Evolutionary conservation across 2,797 vertebrate species (phyloP).

Genomic region (Mallotus villosus): DNA sequence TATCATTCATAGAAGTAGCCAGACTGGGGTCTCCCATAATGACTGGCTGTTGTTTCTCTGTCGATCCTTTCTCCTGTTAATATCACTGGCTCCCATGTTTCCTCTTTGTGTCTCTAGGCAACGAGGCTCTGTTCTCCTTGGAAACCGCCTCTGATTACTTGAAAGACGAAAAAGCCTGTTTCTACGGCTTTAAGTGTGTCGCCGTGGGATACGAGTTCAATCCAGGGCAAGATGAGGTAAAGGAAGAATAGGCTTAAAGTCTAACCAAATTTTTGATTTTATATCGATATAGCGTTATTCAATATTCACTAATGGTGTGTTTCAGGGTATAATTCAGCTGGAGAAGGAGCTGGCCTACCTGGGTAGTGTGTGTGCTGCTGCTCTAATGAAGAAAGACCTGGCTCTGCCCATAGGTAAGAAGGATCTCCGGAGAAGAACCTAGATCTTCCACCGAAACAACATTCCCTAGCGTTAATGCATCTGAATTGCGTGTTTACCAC

Average conservation of each 20-base stretch:
- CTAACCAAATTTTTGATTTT: too few relatives aligned
- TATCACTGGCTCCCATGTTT: slow-evolving; percentile 13
- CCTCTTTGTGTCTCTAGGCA: slow-evolving; percentile 77
- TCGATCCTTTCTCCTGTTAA: slow-evolving; percentile 11
- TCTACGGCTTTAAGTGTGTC: slow-evolving; percentile 97
- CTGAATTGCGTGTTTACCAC: slow-evolving; percentile 31
- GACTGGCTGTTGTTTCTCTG: neutral
- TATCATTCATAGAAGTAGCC: too few relatives aligned
- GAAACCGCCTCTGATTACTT: slow-evolving; percentile 99
- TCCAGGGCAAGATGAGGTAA: slow-evolving; percentile 93
- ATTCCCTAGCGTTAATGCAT: neutral
- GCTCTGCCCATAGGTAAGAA: slow-evolving; percentile 90
- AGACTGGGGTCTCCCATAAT: slow-evolving; percentile 3
- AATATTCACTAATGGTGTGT: slow-evolving; percentile 35
- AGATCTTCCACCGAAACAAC: too few relatives aligned
- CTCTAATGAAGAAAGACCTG: slow-evolving; percentile 98
- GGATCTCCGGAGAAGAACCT: neutral
- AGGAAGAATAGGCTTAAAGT: neutral
- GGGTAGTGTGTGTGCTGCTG: slow-evolving; percentile 95
- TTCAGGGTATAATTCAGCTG: slow-evolving; percentile 94
- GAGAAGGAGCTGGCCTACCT: slow-evolving; percentile 97
- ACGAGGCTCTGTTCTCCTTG: slow-evolving; percentile 95
- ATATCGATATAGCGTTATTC: neutral
- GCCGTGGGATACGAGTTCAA: slow-evolving; percentile 98
- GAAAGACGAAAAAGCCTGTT: slow-evolving; percentile 97